Conservation (phyloP, 2,797 vertebrate species). For the Dryobates pubescens region DNA sequence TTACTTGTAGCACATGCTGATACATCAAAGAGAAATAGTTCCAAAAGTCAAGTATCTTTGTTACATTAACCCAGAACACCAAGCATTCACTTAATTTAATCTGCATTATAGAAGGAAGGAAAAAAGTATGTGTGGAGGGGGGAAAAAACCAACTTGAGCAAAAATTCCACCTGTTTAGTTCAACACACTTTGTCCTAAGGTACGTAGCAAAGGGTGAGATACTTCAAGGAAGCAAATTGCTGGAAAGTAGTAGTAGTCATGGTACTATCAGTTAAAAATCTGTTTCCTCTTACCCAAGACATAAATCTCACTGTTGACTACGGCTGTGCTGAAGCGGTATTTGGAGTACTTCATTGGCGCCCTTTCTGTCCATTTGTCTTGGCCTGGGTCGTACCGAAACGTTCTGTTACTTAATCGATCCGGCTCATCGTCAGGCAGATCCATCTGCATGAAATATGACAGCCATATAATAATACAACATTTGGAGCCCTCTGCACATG, state of each 20-base stretch:
- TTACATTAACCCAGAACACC: neutral
- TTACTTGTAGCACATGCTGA: neutral
- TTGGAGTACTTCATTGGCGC: constrained; percentile 93
- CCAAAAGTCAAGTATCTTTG: neutral
- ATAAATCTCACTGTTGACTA: constrained; percentile 90
- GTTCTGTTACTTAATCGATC: constrained; percentile 93
- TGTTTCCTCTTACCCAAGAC: constrained; percentile 88
- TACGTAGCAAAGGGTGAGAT: neutral
- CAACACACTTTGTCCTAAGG: neutral
- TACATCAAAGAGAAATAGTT: neutral
- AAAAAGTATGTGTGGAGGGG: neutral
- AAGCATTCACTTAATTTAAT: neutral
- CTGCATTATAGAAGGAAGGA: neutral
- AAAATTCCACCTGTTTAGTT: neutral
- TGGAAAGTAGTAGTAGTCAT: constrained; percentile 44
- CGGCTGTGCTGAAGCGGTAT: constrained; percentile 91
- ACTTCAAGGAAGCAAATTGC: constrained; percentile 43
- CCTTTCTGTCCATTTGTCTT: constrained; percentile 90
- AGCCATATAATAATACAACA: constrained; percentile 63
- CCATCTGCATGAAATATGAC: constrained; percentile 80
- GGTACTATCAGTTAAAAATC: constrained; percentile 58
- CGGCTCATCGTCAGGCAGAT: constrained; percentile 92
- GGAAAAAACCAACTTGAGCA: neutral
- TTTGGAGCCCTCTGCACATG: constrained; percentile 50
- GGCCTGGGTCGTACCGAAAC: constrained; percentile 89